Percentiles rank a stretch among this genome's conserved stretches.
phyloP scores from a whole-genome alignment of 2,797 vertebrate genomes.

The Erethizon dorsatum region DNA sequence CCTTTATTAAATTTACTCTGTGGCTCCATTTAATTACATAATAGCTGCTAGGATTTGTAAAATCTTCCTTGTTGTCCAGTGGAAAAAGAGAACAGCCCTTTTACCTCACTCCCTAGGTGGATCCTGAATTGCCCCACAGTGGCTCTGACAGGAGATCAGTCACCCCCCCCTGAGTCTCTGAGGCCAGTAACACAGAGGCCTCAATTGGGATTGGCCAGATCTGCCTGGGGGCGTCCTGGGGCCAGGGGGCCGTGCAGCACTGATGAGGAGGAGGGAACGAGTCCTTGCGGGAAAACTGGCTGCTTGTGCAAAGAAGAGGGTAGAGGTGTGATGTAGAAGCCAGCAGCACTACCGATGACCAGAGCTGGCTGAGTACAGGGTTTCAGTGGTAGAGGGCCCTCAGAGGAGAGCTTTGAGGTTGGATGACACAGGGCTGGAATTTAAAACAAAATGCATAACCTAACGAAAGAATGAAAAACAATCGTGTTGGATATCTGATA shows the following conservation, averaged over 20 bases:
- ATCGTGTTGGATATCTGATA: not conserved
- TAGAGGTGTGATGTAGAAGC: not conserved
- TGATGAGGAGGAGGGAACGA: not conserved
- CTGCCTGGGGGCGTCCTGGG: not conserved
- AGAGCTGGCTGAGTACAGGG: not conserved
- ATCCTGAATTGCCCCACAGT: not conserved
- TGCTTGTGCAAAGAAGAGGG: not conserved
- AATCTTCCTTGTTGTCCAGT: conserved; percentile 14
- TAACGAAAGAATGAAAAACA: conserved; percentile 50
- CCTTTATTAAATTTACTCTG: not conserved
- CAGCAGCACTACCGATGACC: not conserved
- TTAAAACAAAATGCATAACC: conserved; percentile 10
- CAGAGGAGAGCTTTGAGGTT: not conserved
- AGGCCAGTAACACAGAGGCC: not conserved
- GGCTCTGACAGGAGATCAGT: not conserved
- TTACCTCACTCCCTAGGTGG: no score
- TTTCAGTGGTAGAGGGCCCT: not conserved
- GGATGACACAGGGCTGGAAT: not conserved
- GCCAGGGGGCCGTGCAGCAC: not conserved
- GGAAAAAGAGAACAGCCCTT: not conserved
- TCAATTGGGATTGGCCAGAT: not conserved
- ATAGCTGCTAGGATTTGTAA: not conserved
- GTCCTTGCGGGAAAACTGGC: not conserved
- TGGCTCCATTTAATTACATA: not conserved
- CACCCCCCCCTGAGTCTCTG: not conserved